Percentiles rank a stretch among this genome's conserved stretches.
These are phyloP conservation scores for Rhamphomyia laevipes DNA, from an alignment of 2,888 invertebrate genomes.

Conservation along the genomic window DNA sequence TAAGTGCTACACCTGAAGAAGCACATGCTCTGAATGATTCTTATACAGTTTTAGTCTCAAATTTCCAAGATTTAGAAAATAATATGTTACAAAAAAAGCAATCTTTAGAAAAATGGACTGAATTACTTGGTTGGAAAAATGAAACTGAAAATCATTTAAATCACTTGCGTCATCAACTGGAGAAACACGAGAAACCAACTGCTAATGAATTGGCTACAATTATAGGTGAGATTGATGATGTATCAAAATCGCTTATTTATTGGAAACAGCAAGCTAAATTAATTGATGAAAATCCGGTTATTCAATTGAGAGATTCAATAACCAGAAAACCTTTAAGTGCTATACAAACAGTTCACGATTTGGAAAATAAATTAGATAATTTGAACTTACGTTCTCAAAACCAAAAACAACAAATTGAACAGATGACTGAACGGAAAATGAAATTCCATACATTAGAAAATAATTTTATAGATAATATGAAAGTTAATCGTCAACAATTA, in stretches of 20 bases:
- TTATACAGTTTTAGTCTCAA: constrained; percentile 61
- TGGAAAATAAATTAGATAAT: constrained; percentile 57
- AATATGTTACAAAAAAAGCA: constrained; percentile 62
- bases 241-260: constrained; percentile 52
- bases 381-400: constrained; percentile 53
- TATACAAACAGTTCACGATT: constrained; percentile 55
- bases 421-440: constrained; percentile 63
- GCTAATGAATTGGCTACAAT: constrained; percentile 58
- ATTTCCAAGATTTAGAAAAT: constrained; percentile 65
- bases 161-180: constrained; percentile 68
- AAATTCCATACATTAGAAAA: constrained; percentile 65
- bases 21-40: constrained; percentile 59
- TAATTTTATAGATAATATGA: constrained; percentile 52
- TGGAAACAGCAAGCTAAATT: constrained; percentile 59
- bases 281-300: constrained; percentile 54
- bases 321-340: constrained; percentile 62
- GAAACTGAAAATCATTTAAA: constrained; percentile 67
- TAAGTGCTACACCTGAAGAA: constrained; percentile 61
- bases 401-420: constrained; percentile 55
- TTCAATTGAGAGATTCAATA: constrained; percentile 58
- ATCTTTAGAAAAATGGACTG: constrained; percentile 70
- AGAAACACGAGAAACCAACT: constrained; percentile 55
- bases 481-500: constrained; percentile 35
- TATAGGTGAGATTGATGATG: constrained; percentile 54
- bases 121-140: constrained; percentile 68